Base-by-base conservation (phyloP, 2,888 invertebrate species). In the Crioceris asparagi region DNA sequence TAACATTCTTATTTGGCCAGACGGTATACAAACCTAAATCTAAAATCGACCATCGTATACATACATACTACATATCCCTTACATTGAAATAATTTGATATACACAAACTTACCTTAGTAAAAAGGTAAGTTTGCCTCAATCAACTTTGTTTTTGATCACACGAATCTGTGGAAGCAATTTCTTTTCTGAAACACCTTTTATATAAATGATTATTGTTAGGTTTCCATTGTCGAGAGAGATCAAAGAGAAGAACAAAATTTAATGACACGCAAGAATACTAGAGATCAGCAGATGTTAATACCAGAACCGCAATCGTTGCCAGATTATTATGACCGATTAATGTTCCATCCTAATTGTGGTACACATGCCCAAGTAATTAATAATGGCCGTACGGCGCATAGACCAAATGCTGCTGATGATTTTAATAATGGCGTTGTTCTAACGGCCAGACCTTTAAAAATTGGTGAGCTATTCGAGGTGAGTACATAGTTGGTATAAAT, bases 371-470 rank as follows among this genome's bases (percentile, higher is more conserved):
- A 87, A 59, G 88, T 93, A 47, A 85, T 90, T 51, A 87, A 87
- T 58, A 83, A 84, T 64, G 87, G 87, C 53, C 75, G 85, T 57
- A 91, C 92, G 48, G 92, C 92, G 45, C 81, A 90, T 64, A 72
- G 93, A 61, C 92, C 93, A 55, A 91, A 92, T 62, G 90, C 92
- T 49, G 79, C 83, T 47, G 88, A 90, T 64, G 87, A 87, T 69
- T 93, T 92, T 65, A 91, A 92, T 64, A 91, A 93, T 62, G 93
- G 91, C 16, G 87, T 93, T 17, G 90, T 93, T 34, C 72, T 93
- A 54, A 92, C 92, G 2, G 79, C 82, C 47, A 73, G 94, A 30
- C 83, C 86, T 0, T 64, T 94, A 40, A 80, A 79, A 54, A 77
- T 83, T 8, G 87, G 88, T 54, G 94, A 94, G 66, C 65, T 93